These are phyloP conservation scores for Toxostoma redivivum DNA, from an alignment of 2,113 vertebrate species.

Conservation along the genomic window DNA sequence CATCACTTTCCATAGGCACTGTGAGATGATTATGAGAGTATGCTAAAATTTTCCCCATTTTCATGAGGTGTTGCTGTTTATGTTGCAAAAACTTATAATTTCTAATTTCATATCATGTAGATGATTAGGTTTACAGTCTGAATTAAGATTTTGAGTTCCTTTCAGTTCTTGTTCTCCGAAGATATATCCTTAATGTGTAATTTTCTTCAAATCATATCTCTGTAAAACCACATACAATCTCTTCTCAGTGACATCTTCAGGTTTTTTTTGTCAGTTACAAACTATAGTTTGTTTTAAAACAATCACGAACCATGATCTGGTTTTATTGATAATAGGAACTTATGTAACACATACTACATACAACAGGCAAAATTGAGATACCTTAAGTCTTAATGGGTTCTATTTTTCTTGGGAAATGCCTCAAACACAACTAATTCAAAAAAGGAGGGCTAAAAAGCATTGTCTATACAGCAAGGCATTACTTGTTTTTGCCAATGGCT, in stretches of 20 bases:
- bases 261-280: background rate
- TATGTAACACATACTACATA: background rate
- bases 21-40: background rate
- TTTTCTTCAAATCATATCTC: background rate
- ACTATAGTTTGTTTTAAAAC: background rate
- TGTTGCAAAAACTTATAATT: background rate
- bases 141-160: background rate
- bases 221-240: background rate
- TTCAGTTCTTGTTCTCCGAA: background rate
- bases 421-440: background rate
- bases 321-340: background rate
- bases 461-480: background rate
- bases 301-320: background rate
- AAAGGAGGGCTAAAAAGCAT: background rate
- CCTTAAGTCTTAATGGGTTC: background rate
- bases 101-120: constrained; percentile 5
- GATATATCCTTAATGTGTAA: constrained; percentile 10
- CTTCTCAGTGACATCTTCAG: background rate
- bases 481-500: background rate
- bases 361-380: background rate
- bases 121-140: background rate
- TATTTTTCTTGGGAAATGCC: background rate
- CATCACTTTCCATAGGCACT: background rate
- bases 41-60: background rate
- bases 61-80: background rate